Evolutionary conservation across 2,113 vertebrate species (phyloP).

Genomic region (Myrmecophaga tridactyla): DNA sequence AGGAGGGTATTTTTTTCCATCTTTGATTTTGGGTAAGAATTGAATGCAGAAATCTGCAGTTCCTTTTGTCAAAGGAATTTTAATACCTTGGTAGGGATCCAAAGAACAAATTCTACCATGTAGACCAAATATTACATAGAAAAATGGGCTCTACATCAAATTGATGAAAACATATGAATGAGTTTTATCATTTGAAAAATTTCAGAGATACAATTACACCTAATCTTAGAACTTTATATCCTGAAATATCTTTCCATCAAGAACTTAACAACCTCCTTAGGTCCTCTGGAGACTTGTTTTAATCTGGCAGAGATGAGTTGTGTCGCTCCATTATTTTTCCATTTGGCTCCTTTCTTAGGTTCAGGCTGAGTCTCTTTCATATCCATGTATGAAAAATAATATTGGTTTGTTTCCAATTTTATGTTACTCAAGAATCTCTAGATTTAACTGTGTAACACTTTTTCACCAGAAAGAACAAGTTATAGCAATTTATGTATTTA

Average conservation of each 20-base stretch:
- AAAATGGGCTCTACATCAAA: neutral
- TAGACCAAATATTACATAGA: neutral
- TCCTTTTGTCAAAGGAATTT: neutral
- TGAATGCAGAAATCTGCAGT: neutral
- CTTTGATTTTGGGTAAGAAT: conserved; percentile 31
- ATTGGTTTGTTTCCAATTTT: neutral
- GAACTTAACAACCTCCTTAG: neutral
- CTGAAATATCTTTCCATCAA: neutral
- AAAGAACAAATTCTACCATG: neutral
- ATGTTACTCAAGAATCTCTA: neutral
- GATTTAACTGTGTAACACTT: neutral
- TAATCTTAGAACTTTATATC: conserved; percentile 1
- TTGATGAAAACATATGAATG: conserved; percentile 8
- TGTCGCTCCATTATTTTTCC: neutral
- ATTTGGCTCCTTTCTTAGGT: neutral
- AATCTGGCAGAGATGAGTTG: neutral
- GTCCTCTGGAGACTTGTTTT: neutral
- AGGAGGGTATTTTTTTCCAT: neutral
- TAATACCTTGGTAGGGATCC: neutral
- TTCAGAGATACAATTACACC: neutral
- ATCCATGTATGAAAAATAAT: neutral
- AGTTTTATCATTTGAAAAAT: conserved; percentile 23
- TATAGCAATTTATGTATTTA: neutral
- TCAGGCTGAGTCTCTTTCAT: neutral
- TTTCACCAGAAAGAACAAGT: neutral